phyloP scores from a whole-genome alignment of 2,797 vertebrate species.

The Coregonus ussuriensis region DNA sequence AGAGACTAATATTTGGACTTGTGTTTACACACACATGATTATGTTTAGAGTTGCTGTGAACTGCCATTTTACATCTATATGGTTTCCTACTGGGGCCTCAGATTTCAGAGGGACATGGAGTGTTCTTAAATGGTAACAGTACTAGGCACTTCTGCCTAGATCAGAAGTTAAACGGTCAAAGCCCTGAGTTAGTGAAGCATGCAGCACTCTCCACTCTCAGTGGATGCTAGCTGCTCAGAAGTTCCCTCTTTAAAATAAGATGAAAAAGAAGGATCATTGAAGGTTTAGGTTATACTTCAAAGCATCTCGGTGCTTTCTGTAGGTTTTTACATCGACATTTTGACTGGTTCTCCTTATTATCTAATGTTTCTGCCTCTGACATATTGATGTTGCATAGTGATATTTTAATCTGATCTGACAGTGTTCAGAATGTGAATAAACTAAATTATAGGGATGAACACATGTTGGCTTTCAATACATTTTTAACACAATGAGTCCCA shows the following conservation, averaged over 20 bases:
- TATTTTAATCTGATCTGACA: background rate
- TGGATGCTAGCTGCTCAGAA: conserved; percentile 39
- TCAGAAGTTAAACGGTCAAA: conserved; percentile 56
- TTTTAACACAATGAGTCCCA: too few species aligned
- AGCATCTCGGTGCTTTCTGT: conserved; percentile 2
- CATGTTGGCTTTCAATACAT: too few species aligned
- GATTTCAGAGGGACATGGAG: conserved; percentile 37
- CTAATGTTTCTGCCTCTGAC: background rate
- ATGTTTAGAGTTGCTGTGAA: conserved; percentile 2
- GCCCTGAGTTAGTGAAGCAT: conserved; percentile 35
- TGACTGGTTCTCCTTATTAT: background rate
- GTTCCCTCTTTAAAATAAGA: conserved; percentile 55
- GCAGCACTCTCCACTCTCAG: conserved; percentile 39
- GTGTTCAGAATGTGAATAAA: background rate
- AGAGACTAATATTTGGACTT: background rate
- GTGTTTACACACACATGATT: conserved; percentile 6
- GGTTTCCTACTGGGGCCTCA: conserved; percentile 8
- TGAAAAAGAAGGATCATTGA: conserved; percentile 41
- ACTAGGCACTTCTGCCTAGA: conserved; percentile 31
- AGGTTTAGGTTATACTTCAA: conserved; percentile 22
- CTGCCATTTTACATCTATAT: background rate
- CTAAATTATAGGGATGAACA: background rate
- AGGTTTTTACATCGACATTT: background rate
- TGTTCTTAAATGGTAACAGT: conserved; percentile 20
- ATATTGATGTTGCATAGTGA: background rate